Base-by-base conservation (phyloP, 1,140 invertebrate genomes). In the Drosophila serrata region DNA sequence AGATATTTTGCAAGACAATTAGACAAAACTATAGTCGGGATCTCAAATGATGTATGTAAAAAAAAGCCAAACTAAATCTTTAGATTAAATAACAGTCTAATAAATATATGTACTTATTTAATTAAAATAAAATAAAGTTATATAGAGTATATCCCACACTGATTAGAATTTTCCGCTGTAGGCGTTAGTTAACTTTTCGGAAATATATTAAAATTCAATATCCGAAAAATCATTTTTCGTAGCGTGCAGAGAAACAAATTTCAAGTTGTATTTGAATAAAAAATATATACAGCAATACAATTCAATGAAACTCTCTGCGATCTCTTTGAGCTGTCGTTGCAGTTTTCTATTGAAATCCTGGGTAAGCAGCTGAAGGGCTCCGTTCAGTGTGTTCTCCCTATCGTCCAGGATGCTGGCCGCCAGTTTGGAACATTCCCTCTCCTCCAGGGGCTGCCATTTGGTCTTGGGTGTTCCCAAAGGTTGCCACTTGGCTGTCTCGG, bases 241-340 rank as follows among this genome's bases (percentile, higher is more conserved):
- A 13, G 46, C 35, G 15, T 51, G 69, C 64, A 57, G 40, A 59
- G 29, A 78, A 51, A 78, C 61, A 67, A 82, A 77, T 63, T 72
- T 53, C 46, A 33, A 51, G 12, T 7, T 70, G 31, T 69, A 61
- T 49, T 79, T 37, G 27, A 31, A 69, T 77, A 81, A 12, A 81
- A 81, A 81, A 81, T 81, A 86, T 75, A 78, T 64, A 49, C 37
- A 15, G 19, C 7, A 24, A 29, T 43, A 40, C 17, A 55, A 13
- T 55, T 81, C 56, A 82, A 31, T 79, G 70, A 53, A 75, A 35
- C 35, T 76, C 31, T 75, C 46, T 6, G 31, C 57, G 12, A 84
- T 39, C 3, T 35, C 33, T 13, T 61, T 68, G 0, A 76, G 40
- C 45, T 85, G 73, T 15, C 42, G 48, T 9, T 81, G 45, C n/a